phyloP scores from a whole-genome alignment of 2,113 vertebrate species.

The Ochotona curzoniae region DNA sequence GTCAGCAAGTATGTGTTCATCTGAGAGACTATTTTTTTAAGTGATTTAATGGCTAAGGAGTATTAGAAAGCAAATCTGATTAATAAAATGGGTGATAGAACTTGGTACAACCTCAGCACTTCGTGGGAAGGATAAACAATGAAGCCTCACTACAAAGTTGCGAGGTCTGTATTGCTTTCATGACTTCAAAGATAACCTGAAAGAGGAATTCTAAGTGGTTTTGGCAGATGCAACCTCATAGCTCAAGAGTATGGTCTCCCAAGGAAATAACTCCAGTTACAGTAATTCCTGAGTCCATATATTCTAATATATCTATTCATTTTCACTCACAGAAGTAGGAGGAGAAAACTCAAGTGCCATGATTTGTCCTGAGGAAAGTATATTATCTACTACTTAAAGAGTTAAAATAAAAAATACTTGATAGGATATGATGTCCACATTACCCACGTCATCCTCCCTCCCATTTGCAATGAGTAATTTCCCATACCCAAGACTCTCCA shows the following conservation, averaged over 20 bases:
- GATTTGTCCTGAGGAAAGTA: slow-evolving; percentile 17
- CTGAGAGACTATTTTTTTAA: slow-evolving; percentile 17
- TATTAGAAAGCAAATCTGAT: slow-evolving; percentile 16
- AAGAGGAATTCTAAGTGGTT: slow-evolving; percentile 40
- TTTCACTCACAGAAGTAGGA: slow-evolving; percentile 12
- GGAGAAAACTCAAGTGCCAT: slow-evolving; percentile 21
- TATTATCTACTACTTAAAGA: slow-evolving; percentile 46
- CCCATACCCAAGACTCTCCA: slow-evolving; percentile 61
- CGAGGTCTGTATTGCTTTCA: slow-evolving; percentile 23
- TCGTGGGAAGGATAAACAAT: not conserved
- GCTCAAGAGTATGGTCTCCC: slow-evolving; percentile 12
- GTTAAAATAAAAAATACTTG: slow-evolving; percentile 67
- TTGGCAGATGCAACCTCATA: slow-evolving; percentile 17
- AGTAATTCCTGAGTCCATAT: not conserved
- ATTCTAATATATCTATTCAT: slow-evolving; percentile 38
- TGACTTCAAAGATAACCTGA: slow-evolving; percentile 30
- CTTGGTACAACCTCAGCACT: not conserved
- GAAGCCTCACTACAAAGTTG: not conserved
- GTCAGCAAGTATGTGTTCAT: slow-evolving; percentile 47
- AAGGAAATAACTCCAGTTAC: not conserved
- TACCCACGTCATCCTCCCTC: not conserved
- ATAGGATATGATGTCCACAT: not conserved
- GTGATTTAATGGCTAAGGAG: slow-evolving; percentile 10
- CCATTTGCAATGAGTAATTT: slow-evolving; percentile 47
- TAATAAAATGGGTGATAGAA: not conserved